These are phyloP conservation scores for Auanema sp. DNA, from an alignment of 2,888 invertebrate species.

Conservation along the genomic window DNA sequence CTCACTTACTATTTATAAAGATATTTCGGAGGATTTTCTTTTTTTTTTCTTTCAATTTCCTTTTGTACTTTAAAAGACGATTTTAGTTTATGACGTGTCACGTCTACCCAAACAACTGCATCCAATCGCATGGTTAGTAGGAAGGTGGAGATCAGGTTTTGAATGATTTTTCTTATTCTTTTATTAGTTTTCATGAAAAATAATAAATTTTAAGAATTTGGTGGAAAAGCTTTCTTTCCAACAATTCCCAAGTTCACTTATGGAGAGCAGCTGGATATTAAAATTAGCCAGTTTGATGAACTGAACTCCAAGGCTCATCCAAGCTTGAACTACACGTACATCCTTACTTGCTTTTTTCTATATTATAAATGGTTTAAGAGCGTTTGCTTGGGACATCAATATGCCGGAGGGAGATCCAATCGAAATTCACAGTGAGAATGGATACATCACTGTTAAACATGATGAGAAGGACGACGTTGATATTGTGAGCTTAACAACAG, in stretches of 20 bases:
- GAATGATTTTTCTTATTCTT: slow-evolving; percentile 28
- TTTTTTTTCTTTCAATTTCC: background rate
- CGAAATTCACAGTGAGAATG: slow-evolving; percentile 63
- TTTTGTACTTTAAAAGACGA: background rate
- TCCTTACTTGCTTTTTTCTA: no score
- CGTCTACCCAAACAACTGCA: slow-evolving; percentile 47
- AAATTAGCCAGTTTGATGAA: slow-evolving; percentile 32
- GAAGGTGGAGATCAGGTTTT: slow-evolving; percentile 62
- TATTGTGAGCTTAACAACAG: slow-evolving; percentile 56
- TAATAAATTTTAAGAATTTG: slow-evolving; percentile 13
- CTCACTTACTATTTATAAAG: no score
- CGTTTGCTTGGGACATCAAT: slow-evolving; percentile 64
- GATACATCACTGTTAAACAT: slow-evolving; percentile 51
- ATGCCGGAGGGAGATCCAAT: slow-evolving; percentile 48
- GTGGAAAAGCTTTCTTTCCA: slow-evolving; percentile 56
- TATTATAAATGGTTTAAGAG: slow-evolving; percentile 35
- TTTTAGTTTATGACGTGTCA: slow-evolving; percentile 56
- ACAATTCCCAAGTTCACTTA: slow-evolving; percentile 64
- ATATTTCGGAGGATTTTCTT: no score
- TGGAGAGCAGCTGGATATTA: slow-evolving; percentile 62
- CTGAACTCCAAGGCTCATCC: slow-evolving; percentile 25
- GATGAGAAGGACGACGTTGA: slow-evolving; percentile 40
- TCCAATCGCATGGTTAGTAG: slow-evolving; percentile 60
- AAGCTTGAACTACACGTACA: slow-evolving; percentile 60
- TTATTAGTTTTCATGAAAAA: slow-evolving; percentile 5